Base-by-base conservation (phyloP, 2,797 vertebrate species). In the Gymnocypris eckloni region DNA sequence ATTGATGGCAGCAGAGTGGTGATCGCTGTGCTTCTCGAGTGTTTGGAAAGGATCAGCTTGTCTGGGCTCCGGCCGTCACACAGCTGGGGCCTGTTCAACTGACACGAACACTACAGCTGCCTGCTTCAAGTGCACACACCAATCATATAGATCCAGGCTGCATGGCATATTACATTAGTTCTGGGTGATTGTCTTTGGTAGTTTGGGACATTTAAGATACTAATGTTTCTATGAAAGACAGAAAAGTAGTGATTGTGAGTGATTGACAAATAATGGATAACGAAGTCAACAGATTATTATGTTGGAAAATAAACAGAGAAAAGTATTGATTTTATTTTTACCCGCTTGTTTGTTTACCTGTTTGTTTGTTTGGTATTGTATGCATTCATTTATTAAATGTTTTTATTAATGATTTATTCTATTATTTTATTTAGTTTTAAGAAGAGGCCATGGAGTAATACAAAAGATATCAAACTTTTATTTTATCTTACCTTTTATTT, bases 41-140 rank as follows among this genome's bases (percentile, higher is more conserved):
- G 70, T 89, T 89, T 89, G 88, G 76, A 88, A 75, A 86, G 87
- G 86, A 87, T 89, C 82, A 87, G 84, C 67, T 79, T 90, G 86
- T 88, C 85, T 87, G 77, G 28, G 79, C 78, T 85, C 64, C 13
- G 82, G 81, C 82, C 77, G 67, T 89, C 85, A 82, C 54, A 77
- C 88, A 85, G 84, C 87, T 80, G 78, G 59, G 72, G 45, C 75
- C 50, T 78, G 37, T 78, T 78, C 52, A 59, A 82, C 78, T 84
- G 43, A 82, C 84, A 89, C 39, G 13, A 78, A 59, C 50, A 59
- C 70, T 43, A 61, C 70, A 81, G 77, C 77, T 70, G 76, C 64
- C 83, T 56, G 50, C 66, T 33, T 71, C 20, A 59, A 67, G 50
- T 33, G 52, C 52, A 37, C 12, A 59, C 54, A 39, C 9, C 12